These are phyloP conservation scores for Amblyopsis rosae DNA, from an alignment of 2,113 vertebrate species.

Conservation along the genomic window DNA sequence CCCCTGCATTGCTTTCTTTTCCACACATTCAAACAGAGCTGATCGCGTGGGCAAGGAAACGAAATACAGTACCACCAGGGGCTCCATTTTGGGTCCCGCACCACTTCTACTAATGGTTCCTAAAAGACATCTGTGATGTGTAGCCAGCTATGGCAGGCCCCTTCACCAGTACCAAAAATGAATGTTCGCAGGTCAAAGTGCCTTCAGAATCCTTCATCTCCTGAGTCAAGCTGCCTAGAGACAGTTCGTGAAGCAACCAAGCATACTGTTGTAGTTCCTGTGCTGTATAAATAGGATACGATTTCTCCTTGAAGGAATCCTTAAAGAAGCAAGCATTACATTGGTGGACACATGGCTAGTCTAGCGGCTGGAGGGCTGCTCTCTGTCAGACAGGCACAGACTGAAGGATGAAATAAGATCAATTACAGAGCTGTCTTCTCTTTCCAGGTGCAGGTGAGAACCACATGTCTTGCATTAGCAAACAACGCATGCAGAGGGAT, in stretches of 20 bases:
- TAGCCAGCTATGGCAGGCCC: slow-evolving; percentile 2
- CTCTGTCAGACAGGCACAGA: slow-evolving; percentile 39
- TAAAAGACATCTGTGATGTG: slow-evolving; percentile 3
- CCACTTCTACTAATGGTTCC: slow-evolving; percentile 5
- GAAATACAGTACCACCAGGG: slow-evolving; percentile 35
- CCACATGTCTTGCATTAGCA: slow-evolving; percentile 44
- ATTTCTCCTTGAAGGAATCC: slow-evolving; percentile 38
- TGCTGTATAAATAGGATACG: slow-evolving; percentile 20
- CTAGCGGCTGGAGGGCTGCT: slow-evolving; percentile 30
- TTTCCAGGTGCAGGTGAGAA: slow-evolving; percentile 57
- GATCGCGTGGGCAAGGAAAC: slow-evolving; percentile 24
- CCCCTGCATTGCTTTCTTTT: slow-evolving; percentile 26
- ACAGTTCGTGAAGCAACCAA: not conserved
- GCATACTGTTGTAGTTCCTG: slow-evolving; percentile 12
- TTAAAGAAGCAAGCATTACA: slow-evolving; percentile 26
- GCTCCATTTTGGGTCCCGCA: slow-evolving; percentile 12
- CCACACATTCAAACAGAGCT: slow-evolving; percentile 48
- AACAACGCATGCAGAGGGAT: slow-evolving; percentile 51
- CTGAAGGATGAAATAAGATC: slow-evolving; percentile 51
- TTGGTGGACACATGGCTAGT: slow-evolving; percentile 13
- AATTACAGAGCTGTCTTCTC: slow-evolving; percentile 53
- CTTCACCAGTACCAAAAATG: not conserved
- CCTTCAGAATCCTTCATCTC: not conserved
- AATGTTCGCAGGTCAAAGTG: slow-evolving; percentile 12
- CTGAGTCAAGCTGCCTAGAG: not conserved